Evolutionary conservation across 2,797 vertebrate genomes (phyloP).

Genomic region (Rhinella marina): DNA sequence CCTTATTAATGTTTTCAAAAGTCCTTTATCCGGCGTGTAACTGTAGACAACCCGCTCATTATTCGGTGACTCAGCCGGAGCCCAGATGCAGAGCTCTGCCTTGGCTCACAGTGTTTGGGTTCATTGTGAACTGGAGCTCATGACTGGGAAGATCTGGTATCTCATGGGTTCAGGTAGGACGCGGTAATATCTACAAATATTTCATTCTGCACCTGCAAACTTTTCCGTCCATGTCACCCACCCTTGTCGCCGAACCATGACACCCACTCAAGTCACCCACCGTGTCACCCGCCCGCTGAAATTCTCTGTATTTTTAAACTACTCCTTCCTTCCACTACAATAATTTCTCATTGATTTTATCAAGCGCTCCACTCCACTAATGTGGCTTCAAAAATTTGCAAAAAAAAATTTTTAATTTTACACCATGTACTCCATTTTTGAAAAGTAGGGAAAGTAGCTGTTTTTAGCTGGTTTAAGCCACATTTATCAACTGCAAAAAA

Average conservation of each 20-base stretch:
- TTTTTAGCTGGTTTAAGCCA: too few species aligned
- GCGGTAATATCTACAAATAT: not conserved
- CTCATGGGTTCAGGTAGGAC: conserved; percentile 13
- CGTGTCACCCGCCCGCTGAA: not conserved
- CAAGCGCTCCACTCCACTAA: too few species aligned
- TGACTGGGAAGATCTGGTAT: conserved; percentile 6
- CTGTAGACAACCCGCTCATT: conserved; percentile 51
- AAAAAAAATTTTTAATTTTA: too few species aligned
- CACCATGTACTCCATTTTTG: too few species aligned
- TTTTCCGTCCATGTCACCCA: not conserved
- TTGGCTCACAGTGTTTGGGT: conserved; percentile 7
- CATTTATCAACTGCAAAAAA: too few species aligned
- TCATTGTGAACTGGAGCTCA: conserved; percentile 8
- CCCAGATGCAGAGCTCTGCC: conserved; percentile 33
- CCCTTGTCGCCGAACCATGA: not conserved
- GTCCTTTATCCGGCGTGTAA: conserved; percentile 33
- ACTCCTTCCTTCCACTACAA: not conserved
- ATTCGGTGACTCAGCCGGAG: conserved; percentile 35
- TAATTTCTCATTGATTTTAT: too few species aligned
- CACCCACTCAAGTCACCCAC: not conserved
- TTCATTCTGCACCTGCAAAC: not conserved
- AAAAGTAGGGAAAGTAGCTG: too few species aligned
- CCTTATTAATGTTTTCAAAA: conserved; percentile 37
- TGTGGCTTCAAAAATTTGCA: too few species aligned
- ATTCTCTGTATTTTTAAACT: not conserved